phyloP scores from a whole-genome alignment of 2,113 vertebrate species.

The Otus sunia region DNA sequence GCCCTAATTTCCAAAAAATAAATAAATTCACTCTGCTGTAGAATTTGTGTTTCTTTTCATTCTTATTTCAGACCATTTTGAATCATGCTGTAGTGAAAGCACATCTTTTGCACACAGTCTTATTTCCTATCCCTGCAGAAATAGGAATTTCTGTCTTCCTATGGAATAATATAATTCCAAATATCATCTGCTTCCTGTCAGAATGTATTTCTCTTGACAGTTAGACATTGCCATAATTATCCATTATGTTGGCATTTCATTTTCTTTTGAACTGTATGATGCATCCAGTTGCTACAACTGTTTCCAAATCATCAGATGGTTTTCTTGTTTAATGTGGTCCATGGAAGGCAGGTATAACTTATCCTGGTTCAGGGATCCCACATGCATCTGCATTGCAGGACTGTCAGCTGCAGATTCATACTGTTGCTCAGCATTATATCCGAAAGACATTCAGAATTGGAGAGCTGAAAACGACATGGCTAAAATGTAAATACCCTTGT shows the following conservation, averaged over 20 bases:
- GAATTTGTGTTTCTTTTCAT: background rate
- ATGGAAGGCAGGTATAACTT: background rate
- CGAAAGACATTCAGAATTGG: background rate
- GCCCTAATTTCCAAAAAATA: background rate
- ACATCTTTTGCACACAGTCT: background rate
- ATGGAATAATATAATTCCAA: slow-evolving; percentile 5
- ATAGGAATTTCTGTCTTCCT: background rate
- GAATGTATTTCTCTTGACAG: background rate
- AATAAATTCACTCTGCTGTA: background rate
- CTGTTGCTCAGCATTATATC: background rate
- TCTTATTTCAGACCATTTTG: background rate
- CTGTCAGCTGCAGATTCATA: background rate
- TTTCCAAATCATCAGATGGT: slow-evolving; percentile 7
- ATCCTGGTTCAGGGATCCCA: background rate
- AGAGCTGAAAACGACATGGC: background rate
- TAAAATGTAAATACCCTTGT: background rate
- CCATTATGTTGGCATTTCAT: slow-evolving; percentile 14
- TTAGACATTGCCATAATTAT: background rate
- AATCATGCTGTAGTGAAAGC: background rate
- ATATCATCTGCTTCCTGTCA: slow-evolving; percentile 35
- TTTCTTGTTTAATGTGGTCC: slow-evolving; percentile 1
- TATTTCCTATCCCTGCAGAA: background rate
- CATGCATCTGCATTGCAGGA: background rate
- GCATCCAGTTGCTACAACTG: background rate
- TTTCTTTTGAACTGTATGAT: slow-evolving; percentile 20